Base-by-base conservation (phyloP, 2,113 vertebrate genomes). In the Ptilonorhynchus violaceus region DNA sequence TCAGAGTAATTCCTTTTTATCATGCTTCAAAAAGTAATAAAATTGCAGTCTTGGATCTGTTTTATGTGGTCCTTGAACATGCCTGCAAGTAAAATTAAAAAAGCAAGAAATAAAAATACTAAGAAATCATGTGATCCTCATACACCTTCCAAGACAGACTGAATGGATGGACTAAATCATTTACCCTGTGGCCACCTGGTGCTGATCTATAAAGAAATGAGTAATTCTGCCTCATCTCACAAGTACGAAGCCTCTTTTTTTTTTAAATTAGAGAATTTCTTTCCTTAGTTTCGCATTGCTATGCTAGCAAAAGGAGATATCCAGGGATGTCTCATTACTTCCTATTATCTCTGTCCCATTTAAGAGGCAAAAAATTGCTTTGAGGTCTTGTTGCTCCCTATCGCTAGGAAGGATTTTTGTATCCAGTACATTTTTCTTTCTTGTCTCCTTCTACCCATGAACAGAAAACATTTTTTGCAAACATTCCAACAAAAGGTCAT, bases 1-100 rank as follows among this genome's bases (percentile, higher is more conserved):
- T 95, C 68, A 84, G 52, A 52, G 15, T 68, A 92, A 91, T 86
- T 93, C 49, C 35, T 56, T 93, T 91, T 81, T 88, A 81, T 92
- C 90, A 77, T 64, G 60, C 55, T 58, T 86, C 52, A 31, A 92
- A 94, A 94, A 88, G 68, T 69, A 92, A 88, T 41, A 86, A 67
- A 93, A 76, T 60, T 86, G 25, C 14, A 49, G 64, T 60, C 37
- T 79, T 95, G 44, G 15, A 60, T 89, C 69, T 91, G 47, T n/a
- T 93, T 44, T 83, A 55, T 63, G 64, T 66, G 42, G n/a, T 74
- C n/a, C 27, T 80, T 80, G 46, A 70, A 90, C 15, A 46, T 58
- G 35, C 35, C 31, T 91, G 55, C 64, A 92, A 91, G 72, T 47
- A 39, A 85, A 94, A 81, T 69, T 52, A 3, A 92, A 91, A 83